Evolutionary conservation across 2,888 invertebrate genomes (phyloP).

Genomic region (Chironomus tentans): DNA sequence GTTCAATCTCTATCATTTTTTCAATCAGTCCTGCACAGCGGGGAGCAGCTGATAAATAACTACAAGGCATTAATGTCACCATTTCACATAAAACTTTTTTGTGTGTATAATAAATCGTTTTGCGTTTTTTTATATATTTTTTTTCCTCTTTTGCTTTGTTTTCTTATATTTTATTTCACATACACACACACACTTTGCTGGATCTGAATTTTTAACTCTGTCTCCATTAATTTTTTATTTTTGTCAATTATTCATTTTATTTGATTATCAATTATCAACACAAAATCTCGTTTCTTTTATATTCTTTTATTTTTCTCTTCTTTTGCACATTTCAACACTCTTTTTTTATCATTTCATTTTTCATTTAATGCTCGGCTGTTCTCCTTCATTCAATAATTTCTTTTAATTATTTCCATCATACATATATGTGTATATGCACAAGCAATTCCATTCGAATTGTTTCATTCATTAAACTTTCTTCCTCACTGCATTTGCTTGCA

Average conservation of each 20-base stretch:
- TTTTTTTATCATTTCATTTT: background rate
- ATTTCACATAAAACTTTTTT: slow-evolving; percentile 33
- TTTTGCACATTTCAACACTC: slow-evolving; percentile 17
- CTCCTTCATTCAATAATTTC: background rate
- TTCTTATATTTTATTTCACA: background rate
- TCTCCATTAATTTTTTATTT: background rate
- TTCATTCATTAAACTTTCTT: background rate
- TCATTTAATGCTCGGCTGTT: background rate
- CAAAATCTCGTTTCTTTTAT: background rate
- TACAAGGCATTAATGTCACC: slow-evolving; percentile 43
- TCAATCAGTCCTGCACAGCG: slow-evolving; percentile 43
- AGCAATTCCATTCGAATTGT: background rate
- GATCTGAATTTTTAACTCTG: background rate
- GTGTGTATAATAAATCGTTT: slow-evolving; percentile 20
- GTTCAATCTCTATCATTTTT: slow-evolving; percentile 44
- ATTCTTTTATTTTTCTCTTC: background rate
- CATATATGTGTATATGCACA: background rate
- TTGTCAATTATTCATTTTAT: slow-evolving; percentile 20
- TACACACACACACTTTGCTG: background rate
- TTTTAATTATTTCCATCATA: background rate
- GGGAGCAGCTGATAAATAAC: slow-evolving; percentile 37
- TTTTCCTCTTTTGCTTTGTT: background rate
- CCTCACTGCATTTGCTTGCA: background rate
- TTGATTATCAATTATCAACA: slow-evolving; percentile 18
- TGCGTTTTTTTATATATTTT: background rate